phyloP scores from a whole-genome alignment of 2,888 invertebrate species.

The Spodoptera picta region DNA sequence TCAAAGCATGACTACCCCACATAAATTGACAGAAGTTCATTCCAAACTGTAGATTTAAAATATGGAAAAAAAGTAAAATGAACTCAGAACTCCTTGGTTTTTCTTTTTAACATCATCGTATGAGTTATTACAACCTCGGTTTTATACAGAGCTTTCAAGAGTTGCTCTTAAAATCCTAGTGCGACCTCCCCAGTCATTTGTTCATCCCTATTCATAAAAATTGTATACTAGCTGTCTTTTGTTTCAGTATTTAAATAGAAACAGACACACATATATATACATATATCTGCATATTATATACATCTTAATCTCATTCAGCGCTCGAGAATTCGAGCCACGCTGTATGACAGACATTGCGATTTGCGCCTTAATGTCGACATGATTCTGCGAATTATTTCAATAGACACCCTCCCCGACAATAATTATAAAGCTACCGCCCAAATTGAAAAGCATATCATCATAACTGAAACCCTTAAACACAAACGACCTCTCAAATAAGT shows the following conservation, averaged over 20 bases:
- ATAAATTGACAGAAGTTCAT: too few species aligned
- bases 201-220: too few species aligned
- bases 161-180: too few species aligned
- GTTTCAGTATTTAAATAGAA: not conserved
- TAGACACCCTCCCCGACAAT: conserved; percentile 53
- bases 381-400: conserved; percentile 63
- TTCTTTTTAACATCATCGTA: too few species aligned
- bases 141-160: too few species aligned
- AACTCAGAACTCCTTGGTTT: too few species aligned
- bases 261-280: too few species aligned
- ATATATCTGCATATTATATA: not conserved
- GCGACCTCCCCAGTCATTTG: too few species aligned
- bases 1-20: too few species aligned
- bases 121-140: too few species aligned
- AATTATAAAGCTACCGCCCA: conserved; percentile 57
- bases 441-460: conserved; percentile 44
- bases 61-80: too few species aligned
- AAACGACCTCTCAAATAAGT: conserved; percentile 44
- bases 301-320: conserved; percentile 19
- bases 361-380: conserved; percentile 55
- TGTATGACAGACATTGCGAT: conserved; percentile 38
- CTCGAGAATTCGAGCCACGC: conserved; percentile 27
- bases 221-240: not conserved
- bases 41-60: too few species aligned
- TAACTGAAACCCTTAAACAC: conserved; percentile 16